Base-by-base conservation (phyloP, 2,113 vertebrate genomes). In the Amblyopsis rosae region DNA sequence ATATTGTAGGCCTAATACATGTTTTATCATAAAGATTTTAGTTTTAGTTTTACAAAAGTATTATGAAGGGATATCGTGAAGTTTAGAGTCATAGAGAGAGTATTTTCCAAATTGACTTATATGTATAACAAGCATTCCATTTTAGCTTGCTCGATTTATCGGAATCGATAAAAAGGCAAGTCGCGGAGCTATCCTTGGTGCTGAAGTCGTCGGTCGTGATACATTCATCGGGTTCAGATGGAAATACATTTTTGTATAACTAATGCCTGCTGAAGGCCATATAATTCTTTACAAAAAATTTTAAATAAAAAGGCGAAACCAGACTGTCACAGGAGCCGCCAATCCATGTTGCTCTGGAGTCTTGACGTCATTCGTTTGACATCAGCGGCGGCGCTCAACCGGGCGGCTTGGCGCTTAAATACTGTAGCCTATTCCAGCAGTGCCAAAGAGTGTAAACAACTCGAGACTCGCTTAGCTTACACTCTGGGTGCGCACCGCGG, bases 121-220 rank as follows among this genome's bases (percentile, higher is more conserved):
- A 41, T 41, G 3, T 4, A 41, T 41, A 6, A 41, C 35, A 41
- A 7, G 5, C 4, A 41, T 51, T 51, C 13, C 0, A 7, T 5
- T 7, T 26, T 19, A 4, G 13, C 16, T 26, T 19, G 16, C 1
- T 61, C 0, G 62, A 26, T 19, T 47, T 8, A 0, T 59, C 65
- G 45, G 66, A 67, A 47, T 55, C n/a, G 33, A 60, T 46, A 9
- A 9, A 60, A 10, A 9, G 12, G 10, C 32, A 6, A 12, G 0
- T 56, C 3, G 13, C 9, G 84, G 68, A 45, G 83, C 83, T 90
- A 86, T 71, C 85, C 87, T 75, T 82, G 85, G 86, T 87, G 78
- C 88, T 89, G 86, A 86, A 84, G 17, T 64, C 26, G 12, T 11
- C 4, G 45, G 26, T 26, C 26, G 26, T 26, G 26, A 26, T 26